A percentile compares a stretch with the other conserved stretches of the same genome.
phyloP scores from a whole-genome alignment of 1,140 invertebrate species.

The Pachypeltis micranthus region DNA sequence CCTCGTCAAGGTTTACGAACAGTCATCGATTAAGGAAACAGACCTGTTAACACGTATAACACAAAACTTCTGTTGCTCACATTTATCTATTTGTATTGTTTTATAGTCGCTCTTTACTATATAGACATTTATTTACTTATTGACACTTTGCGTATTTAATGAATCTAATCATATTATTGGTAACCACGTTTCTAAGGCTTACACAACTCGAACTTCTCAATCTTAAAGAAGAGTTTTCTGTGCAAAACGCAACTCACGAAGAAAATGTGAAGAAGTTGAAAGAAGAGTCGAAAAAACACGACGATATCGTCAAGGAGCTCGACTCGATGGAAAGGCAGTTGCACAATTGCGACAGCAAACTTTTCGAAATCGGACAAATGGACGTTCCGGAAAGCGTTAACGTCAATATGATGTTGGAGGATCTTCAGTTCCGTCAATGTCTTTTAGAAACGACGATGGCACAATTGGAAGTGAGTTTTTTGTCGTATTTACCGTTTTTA shows the following conservation, averaged over 20 bases:
- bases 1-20: no score
- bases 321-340: not conserved
- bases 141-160: no score
- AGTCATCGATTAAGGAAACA: no score
- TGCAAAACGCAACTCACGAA: not conserved
- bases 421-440: not conserved
- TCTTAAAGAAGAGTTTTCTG: not conserved
- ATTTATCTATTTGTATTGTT: no score
- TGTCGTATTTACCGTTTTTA: no score
- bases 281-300: not conserved
- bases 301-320: not conserved
- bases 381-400: not conserved
- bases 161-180: no score
- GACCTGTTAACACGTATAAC: no score
- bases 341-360: not conserved
- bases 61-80: no score
- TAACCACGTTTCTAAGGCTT: no score
- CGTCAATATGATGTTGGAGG: not conserved
- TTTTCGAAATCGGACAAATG: not conserved
- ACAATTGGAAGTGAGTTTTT: not conserved
- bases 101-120: no score
- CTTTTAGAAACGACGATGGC: not conserved
- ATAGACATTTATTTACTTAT: no score
- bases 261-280: not conserved
- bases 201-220: not conserved